Base-by-base conservation (phyloP, 2,113 vertebrate species). In the Cnemophilus loriae region DNA sequence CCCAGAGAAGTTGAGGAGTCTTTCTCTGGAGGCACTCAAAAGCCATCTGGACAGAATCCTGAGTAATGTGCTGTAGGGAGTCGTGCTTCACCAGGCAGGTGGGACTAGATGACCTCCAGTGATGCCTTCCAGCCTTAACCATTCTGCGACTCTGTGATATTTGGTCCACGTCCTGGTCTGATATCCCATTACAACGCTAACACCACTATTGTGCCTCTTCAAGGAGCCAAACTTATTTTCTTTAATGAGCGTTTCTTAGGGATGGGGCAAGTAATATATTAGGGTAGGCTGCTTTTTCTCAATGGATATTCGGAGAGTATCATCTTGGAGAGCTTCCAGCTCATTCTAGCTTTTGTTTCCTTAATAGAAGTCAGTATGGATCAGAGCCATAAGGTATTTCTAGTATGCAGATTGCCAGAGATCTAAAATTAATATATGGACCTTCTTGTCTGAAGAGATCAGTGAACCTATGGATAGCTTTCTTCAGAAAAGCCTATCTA, bases 301-400 rank as follows among this genome's bases (percentile, higher is more conserved):
- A 83, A 74, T 85, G 78, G 75, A 39, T 91, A 55, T 86, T 83
- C 75, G 75, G 75, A 83, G 30, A 87, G 18, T 30, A 88, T 73
- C 46, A 93, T 53, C 63, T 94, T 75, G 74, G 93, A 97, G 87
- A 94, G 33, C 37, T 96, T 96, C 68, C 90, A 96, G 87, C 77
- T 93, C 60, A n/a, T 93, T 91, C 69, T 76, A 87, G 49, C 61
- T 94, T 89, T 92, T 93, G 50, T 91, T 95, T 93, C 78, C 65
- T 87, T 95, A 71, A 42, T 60, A 95, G 64, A 95, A 95, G 81
- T 53, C 91, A 71, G 30, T 76, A 65, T 94, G 84, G 89, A 91
- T 89, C 47, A 64, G 39, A 87, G 73, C 73, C 84, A 93, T 56
- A 81, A 11, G 8, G 23, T 92, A 81, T 93, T 96, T 86, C 56